Percentiles rank a stretch among this genome's conserved stretches.
phyloP scores from a whole-genome alignment of 1,140 invertebrate species.

The Drosophila gunungcola region DNA sequence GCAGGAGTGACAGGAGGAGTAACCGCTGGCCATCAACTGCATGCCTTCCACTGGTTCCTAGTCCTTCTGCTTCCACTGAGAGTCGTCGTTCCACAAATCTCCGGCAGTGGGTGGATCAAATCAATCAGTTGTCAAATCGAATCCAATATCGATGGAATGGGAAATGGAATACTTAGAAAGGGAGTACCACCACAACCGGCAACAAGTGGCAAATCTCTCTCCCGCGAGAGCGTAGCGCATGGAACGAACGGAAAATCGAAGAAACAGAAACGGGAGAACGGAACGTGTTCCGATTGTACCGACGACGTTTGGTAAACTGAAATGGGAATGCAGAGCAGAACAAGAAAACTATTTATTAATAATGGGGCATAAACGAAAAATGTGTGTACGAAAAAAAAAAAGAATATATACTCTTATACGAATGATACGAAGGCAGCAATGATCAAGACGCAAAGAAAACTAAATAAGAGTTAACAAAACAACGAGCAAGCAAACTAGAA shows the following conservation, averaged over 20 bases:
- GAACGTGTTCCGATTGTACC: constrained; percentile 40
- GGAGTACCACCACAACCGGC: constrained; percentile 6
- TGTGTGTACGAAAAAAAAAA: constrained; percentile 32
- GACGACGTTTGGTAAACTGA: constrained; percentile 63
- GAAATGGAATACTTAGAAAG: neutral
- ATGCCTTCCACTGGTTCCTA: constrained; percentile 29
- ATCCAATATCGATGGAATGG: constrained; percentile 5
- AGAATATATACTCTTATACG: constrained; percentile 8
- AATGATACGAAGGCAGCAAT: constrained; percentile 24
- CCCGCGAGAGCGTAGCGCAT: constrained; percentile 6
- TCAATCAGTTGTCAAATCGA: constrained; percentile 13
- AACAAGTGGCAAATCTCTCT: constrained; percentile 36
- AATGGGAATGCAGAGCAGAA: constrained; percentile 74
- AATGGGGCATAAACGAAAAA: constrained; percentile 64
- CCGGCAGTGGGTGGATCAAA: constrained; percentile 12
- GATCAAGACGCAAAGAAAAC: constrained; percentile 54
- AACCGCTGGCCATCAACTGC: constrained; percentile 67
- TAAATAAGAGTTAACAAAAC: constrained; percentile 61
- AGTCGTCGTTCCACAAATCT: neutral
- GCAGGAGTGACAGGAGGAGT: constrained; percentile 33
- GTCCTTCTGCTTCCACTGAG: neutral
- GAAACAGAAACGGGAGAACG: constrained; percentile 28
- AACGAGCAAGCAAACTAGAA: constrained; percentile 66
- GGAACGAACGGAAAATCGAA: constrained; percentile 30
- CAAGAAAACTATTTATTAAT: constrained; percentile 83